Base-by-base conservation (phyloP, 2,888 invertebrate species). In the Ypsolopha sequella region DNA sequence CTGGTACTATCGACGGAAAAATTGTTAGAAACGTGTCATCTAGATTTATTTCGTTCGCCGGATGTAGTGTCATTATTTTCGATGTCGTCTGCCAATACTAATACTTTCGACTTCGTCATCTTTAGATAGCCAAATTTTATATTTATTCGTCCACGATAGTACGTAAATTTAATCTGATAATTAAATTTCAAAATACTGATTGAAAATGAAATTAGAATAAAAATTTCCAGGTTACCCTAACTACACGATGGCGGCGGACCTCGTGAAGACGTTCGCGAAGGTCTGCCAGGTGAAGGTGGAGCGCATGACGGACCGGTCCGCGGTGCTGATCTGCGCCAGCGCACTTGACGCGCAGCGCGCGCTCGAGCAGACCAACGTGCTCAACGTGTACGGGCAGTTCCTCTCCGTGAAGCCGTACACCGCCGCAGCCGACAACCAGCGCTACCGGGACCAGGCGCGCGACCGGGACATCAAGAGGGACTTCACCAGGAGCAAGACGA, bases 331-430 rank as follows among this genome's bases (percentile, higher is more conserved):
- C 0, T 80, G 65, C 60, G 0, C 14, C 1, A 57, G 52, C 0
- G 57, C 52, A 0, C 58, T 54, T 0, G 64, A 68, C 0, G 75
- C 73, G 0, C 14, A 10, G 0, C 60, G 58, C 0, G 80, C 76
- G 0, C 2, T 70, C 0, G 33, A 52, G 1, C 61, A 63, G 1
- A 58, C 61, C 1, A 53, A 54, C 1, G 65, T 67, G 0, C 54
- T 79, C 1, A 62, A 62, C 51, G 55, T 82, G 0, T 81, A 80
- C 54, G 80, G 81, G 0, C 66, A 73, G 49, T 68, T 68, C 50
- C 61, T 82, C 0, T 49, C 53, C 0, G 68, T 78, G 2, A 54
- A 50, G 9, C 62, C 63, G 0, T 73, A 61, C 56, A 58, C 53
- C 8, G 56, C 53, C 2, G 51, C 48, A 6, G 58, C 55, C 7